Evolutionary conservation across 2,888 invertebrate genomes (phyloP).

Genomic region (Salticus scenicus): DNA sequence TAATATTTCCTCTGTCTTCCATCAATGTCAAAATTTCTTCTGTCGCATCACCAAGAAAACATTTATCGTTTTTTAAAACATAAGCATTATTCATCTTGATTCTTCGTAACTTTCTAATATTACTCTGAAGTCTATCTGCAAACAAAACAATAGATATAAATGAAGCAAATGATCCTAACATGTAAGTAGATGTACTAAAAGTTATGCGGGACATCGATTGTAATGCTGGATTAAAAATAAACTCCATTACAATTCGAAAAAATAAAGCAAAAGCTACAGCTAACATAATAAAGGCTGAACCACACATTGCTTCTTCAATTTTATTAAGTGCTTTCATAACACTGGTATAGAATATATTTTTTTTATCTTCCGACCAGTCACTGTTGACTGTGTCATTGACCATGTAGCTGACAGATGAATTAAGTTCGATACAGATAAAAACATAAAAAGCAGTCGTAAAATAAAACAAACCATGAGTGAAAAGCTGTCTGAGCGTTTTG

Average conservation of each 20-base stretch:
- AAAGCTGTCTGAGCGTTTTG: background rate
- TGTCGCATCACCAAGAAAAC: background rate
- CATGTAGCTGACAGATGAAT: background rate
- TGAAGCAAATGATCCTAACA: background rate
- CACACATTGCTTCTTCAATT: slow-evolving; percentile 20
- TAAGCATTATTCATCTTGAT: slow-evolving; percentile 8
- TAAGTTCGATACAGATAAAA: slow-evolving; percentile 20
- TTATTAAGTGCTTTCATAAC: background rate
- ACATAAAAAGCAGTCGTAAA: slow-evolving; percentile 10
- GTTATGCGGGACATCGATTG: background rate
- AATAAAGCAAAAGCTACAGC: slow-evolving; percentile 18
- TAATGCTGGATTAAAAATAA: background rate
- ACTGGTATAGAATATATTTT: background rate
- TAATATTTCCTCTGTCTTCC: slow-evolving; percentile 35
- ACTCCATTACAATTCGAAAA: slow-evolving; percentile 11
- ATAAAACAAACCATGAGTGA: slow-evolving; percentile 22
- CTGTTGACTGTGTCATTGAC: background rate
- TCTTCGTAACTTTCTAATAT: slow-evolving; percentile 5
- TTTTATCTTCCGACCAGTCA: background rate
- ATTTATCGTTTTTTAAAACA: background rate
- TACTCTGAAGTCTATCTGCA: slow-evolving; percentile 27
- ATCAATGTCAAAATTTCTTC: slow-evolving; percentile 13
- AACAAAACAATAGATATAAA: background rate
- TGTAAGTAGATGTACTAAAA: background rate
- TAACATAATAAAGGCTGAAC: slow-evolving; percentile 7